A percentile compares a stretch with the other conserved stretches of the same genome.
phyloP scores from a whole-genome alignment of 2,797 vertebrate genomes.

The Lepus oiostolus region DNA sequence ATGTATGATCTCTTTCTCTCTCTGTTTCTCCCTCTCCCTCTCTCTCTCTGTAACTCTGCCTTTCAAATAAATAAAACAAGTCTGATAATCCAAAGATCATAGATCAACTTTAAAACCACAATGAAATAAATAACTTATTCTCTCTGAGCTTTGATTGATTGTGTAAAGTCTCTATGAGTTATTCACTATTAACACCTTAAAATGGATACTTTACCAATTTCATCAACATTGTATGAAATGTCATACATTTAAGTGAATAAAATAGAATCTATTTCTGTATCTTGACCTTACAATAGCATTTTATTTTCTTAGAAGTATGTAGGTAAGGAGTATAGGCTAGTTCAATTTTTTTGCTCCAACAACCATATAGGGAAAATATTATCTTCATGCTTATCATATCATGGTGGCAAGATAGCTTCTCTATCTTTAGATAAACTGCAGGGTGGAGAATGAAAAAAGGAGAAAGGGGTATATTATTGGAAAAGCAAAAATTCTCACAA shows the following conservation, averaged over 20 bases:
- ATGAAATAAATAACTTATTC: not conserved
- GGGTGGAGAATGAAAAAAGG: conserved; percentile 4
- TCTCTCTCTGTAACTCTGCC: too few species aligned
- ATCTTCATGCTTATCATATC: conserved; percentile 15
- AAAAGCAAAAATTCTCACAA: not conserved
- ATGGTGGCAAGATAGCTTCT: not conserved
- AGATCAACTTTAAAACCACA: conserved; percentile 39
- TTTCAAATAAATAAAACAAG: too few species aligned
- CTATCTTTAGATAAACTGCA: not conserved
- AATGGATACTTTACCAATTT: not conserved
- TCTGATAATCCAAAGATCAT: not conserved
- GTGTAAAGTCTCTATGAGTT: not conserved
- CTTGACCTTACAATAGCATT: not conserved
- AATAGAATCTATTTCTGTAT: not conserved
- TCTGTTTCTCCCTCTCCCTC: too few species aligned
- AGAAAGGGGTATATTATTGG: not conserved
- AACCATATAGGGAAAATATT: not conserved
- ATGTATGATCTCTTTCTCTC: too few species aligned
- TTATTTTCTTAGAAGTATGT: not conserved
- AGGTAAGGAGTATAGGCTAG: not conserved
- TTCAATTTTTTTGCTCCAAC: conserved; percentile 6
- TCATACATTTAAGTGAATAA: not conserved
- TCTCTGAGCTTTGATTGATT: not conserved
- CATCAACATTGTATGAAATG: not conserved
- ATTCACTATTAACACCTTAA: not conserved